phyloP scores from a whole-genome alignment of 92 coral and sea anemone species.

The Bergia puertoricense region DNA sequence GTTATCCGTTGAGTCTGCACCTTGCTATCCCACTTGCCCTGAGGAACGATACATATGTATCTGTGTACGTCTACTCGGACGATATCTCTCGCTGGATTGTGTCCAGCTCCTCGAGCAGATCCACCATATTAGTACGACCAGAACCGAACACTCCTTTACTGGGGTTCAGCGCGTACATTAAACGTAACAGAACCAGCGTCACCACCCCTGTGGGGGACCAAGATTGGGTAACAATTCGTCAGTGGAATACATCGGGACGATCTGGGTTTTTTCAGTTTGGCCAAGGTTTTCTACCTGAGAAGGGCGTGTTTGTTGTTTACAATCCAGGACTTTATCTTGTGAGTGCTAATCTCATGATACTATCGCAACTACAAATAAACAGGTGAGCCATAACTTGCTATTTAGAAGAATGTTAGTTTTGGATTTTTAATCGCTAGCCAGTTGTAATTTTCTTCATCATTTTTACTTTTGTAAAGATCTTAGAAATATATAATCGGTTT shows the following conservation, averaged over 20 bases:
- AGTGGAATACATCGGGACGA: conserved; percentile 50
- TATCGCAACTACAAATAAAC: conserved; percentile 2
- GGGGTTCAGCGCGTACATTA: conserved; percentile 54
- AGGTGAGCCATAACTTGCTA: conserved; percentile 45
- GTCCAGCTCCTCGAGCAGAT: conserved; percentile 61
- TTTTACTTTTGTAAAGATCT: too few species aligned
- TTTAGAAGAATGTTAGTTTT: neutral
- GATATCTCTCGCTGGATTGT: conserved; percentile 53
- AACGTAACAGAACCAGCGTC: conserved; percentile 36
- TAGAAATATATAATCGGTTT: too few species aligned
- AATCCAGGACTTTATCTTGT: conserved; percentile 51
- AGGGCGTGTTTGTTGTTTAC: conserved; percentile 48
- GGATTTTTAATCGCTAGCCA: too few species aligned
- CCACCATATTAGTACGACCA: conserved; percentile 41
- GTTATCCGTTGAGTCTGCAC: conserved; percentile 40
- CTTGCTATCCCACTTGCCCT: conserved; percentile 50
- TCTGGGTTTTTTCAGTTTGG: conserved; percentile 54
- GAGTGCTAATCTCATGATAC: conserved; percentile 41
- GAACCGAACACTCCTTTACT: conserved; percentile 33
- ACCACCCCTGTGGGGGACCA: neutral
- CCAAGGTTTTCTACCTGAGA: conserved; percentile 39
- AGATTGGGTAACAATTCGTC: conserved; percentile 43
- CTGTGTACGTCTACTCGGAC: conserved; percentile 51
- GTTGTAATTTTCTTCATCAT: too few species aligned
- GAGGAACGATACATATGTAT: conserved; percentile 38